Conservation (phyloP, 2,797 vertebrate genomes). For the Lacerta agilis region DNA sequence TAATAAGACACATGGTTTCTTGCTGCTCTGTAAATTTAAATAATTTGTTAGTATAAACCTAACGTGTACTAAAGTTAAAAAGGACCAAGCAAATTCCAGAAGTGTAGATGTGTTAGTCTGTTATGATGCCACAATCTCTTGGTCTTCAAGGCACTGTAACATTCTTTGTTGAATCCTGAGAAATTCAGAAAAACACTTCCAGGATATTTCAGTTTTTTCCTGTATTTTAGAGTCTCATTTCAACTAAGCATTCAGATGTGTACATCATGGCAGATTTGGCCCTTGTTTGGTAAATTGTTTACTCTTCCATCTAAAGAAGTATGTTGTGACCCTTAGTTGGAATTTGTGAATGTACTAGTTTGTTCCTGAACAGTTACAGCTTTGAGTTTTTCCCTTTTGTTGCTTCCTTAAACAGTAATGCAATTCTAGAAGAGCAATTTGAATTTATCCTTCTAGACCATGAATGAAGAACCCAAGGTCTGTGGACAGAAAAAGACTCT, state of each 20-base stretch:
- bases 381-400: background rate
- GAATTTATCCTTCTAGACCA: background rate
- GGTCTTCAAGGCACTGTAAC: background rate
- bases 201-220: background rate
- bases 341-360: background rate
- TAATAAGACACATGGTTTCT: background rate
- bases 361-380: background rate
- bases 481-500: background rate
- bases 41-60: background rate
- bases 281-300: background rate
- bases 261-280: background rate
- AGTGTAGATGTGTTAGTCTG: background rate
- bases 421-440: background rate
- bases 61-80: background rate
- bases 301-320: background rate
- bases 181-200: background rate
- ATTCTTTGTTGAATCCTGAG: background rate
- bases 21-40: background rate
- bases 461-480: background rate
- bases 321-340: background rate
- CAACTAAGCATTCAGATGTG: background rate
- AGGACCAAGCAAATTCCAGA: background rate
- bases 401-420: background rate
- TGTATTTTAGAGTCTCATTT: background rate
- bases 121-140: background rate